Evolutionary conservation across 2,888 invertebrate species (phyloP), one percentile per base, ranked within the genome.

Genomic region (Ophraella communa): DNA sequence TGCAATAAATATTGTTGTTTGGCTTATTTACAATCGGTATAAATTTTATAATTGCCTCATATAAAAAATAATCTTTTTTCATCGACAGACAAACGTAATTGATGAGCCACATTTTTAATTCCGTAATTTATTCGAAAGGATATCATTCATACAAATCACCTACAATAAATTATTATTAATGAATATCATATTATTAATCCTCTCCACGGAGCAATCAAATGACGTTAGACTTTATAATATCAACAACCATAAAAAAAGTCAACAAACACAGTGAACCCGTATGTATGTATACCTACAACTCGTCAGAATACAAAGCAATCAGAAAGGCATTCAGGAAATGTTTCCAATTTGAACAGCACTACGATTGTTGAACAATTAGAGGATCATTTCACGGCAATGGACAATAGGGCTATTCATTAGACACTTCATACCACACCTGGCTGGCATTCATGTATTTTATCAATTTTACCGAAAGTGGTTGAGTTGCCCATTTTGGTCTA

Each of bases 351-450:
- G 77, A 78, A 80, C 78, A 79, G 77, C 77, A 72, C 70, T 72
- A 62, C 77, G 77, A 80, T 81, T 81, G 81, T 81, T 78, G 76
- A 77, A 79, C 81, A 81, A 82, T 81, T 82, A 81, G 81, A 51
- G 78, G 78, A 74, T 80, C 79, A 81, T 81, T 82, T 82, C 79
- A 81, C 80, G 80, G 74, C 77, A 72, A 59, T 74, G 79, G 77
- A 81, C 81, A 81, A 81, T 81, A 73, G 71, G 69, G 73, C 76
- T 77, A 79, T 81, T 59, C 59, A 59, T 59, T 59, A 59, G 59
- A 24, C 18, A 59, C 51, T 59, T 51, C 59, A 59, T 51, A 57
- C 8, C 59, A 59, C 59, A 59, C 59, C 59, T 59, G 59, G 59
- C 30, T 45, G 47, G 21, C 11, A 49, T 47, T 58, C 33, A 47